These are phyloP conservation scores for Piprites chloris DNA, from an alignment of 2,113 vertebrate genomes.

Conservation along the genomic window DNA sequence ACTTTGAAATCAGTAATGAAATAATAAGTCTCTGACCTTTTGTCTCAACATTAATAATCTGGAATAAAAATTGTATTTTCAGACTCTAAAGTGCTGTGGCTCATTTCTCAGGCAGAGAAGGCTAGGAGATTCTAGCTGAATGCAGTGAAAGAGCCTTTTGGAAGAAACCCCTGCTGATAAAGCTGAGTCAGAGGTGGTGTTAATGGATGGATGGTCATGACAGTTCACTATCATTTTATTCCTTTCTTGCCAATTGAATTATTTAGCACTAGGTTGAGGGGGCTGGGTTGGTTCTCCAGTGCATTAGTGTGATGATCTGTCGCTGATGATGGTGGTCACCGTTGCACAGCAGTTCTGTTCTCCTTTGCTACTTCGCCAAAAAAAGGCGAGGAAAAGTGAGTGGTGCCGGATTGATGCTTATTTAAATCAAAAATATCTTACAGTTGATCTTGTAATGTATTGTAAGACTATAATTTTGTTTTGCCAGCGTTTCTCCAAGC, in stretches of 20 bases:
- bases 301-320: not conserved
- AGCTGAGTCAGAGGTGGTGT: not conserved
- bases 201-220: not conserved
- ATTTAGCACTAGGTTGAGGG: not conserved
- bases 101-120: not conserved
- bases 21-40: not conserved
- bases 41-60: not conserved
- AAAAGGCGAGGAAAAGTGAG: not conserved
- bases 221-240: not conserved
- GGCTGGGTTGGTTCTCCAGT: not conserved
- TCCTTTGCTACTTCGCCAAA: not conserved
- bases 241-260: not conserved
- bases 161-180: not conserved
- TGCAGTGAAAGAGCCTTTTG: not conserved
- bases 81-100: not conserved
- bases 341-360: not conserved
- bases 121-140: not conserved
- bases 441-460: not conserved
- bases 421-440: not conserved
- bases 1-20: not conserved
- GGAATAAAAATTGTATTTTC: not conserved
- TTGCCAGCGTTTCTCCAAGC: not conserved
- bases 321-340: not conserved
- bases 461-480: not conserved
- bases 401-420: not conserved